phyloP scores from a whole-genome alignment of 2,797 vertebrate species.

The Clamator glandarius region DNA sequence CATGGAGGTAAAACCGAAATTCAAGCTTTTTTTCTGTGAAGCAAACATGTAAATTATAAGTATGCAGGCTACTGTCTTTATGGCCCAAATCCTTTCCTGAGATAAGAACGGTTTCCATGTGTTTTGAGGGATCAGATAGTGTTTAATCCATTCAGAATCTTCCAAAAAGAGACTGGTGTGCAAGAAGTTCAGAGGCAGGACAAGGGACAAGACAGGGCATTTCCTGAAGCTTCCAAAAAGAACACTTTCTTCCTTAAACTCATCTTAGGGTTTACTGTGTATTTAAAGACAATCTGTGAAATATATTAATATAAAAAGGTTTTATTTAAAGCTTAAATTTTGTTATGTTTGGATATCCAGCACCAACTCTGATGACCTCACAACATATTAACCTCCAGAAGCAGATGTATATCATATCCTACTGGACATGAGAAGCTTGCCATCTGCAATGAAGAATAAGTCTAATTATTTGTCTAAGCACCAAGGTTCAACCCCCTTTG shows the following conservation, averaged over 20 bases:
- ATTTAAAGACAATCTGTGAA: neutral
- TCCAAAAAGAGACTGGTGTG: neutral
- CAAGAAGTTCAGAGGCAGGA: neutral
- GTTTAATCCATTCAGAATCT: neutral
- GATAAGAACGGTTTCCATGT: neutral
- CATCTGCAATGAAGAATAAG: neutral
- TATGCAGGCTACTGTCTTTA: neutral
- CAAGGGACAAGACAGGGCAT: neutral
- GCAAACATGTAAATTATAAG: neutral
- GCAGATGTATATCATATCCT: neutral
- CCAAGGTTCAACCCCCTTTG: neutral
- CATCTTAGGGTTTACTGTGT: neutral
- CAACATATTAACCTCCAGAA: neutral
- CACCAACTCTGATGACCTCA: neutral
- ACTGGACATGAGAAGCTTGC: neutral
- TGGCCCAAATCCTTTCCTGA: neutral
- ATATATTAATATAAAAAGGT: neutral
- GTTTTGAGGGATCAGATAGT: neutral
- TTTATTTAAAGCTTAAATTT: neutral
- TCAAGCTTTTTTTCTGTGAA: neutral
- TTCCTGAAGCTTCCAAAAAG: neutral
- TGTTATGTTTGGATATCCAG: neutral
- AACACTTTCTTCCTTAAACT: neutral
- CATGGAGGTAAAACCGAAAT: neutral
- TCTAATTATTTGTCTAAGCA: neutral